Evolutionary conservation across 2,888 invertebrate species (phyloP), one percentile per base, ranked within the genome.

Genomic region (Morinoia aosen): DNA sequence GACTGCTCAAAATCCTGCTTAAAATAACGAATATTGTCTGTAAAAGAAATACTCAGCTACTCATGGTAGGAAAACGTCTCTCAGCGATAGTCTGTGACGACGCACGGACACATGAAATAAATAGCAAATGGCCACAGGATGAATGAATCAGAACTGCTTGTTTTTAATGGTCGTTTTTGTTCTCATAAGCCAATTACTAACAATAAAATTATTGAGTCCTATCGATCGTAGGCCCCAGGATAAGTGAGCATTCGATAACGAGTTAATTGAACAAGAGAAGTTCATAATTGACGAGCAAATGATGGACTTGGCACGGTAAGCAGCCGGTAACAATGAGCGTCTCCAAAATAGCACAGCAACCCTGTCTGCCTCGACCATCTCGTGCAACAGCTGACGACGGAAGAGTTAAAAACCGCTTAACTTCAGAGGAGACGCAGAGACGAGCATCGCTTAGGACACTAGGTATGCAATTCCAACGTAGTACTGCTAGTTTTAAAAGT

Each of bases 261-360:
- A 76, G 76, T 8, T 76, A 76, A 76, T 76, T 10, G 33, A 76
- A 33, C 33, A 76, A 76, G 2, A 48, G 76, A 76, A 76, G 76
- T 76, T 33, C 76, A 33, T 7, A 76, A 76, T 33, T 76, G 76
- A 76, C 33, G 33, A 33, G 25, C 8, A 16, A 25, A 90, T 90
- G 90, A 11, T 90, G 40, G 90, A 90, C 90, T 90, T 90, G 90
- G 90, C 90, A 90, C 90, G 90, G 90, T 90, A 90, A 90, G 90
- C 90, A 40, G 90, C 90, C 90, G 90, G 90, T 90, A 90, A 90
- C 90, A 90, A 48, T 48, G 90, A 90, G 40, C 90, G 39, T 39
- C 90, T 90, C 40, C 14, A 48, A 90, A 90, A 90, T 90, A 90
- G 90, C 90, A 48, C 90, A 40, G 76, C 76, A 76, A 76, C 16